Evolutionary conservation across 2,797 vertebrate genomes (phyloP).

Genomic region (Hozukius guyotensis): DNA sequence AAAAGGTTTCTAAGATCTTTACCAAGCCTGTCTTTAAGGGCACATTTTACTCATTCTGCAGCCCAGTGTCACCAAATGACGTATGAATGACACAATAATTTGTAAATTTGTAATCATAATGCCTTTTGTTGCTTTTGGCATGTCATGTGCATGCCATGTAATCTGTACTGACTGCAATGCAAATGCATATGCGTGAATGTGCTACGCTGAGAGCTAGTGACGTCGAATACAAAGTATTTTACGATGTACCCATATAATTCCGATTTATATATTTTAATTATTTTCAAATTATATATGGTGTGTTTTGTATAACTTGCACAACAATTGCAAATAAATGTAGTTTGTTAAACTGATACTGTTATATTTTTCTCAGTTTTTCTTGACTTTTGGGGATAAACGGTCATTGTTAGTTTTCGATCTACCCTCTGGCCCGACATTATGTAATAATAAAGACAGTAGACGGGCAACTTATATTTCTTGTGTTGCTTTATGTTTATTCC

Average conservation of each 20-base stretch:
- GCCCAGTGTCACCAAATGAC: too few species aligned
- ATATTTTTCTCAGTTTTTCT: not conserved
- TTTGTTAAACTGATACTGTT: not conserved
- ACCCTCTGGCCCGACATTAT: not conserved
- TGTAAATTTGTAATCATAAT: too few species aligned
- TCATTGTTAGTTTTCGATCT: not conserved
- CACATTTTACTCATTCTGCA: not conserved
- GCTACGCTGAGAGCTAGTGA: too few species aligned
- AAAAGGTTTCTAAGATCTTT: too few species aligned
- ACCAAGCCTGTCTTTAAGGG: not conserved
- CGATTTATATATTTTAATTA: not conserved
- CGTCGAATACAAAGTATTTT: too few species aligned
- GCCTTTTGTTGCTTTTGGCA: too few species aligned
- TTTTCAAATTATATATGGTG: not conserved
- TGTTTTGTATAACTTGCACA: not conserved
- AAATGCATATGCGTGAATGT: too few species aligned
- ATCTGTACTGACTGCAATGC: too few species aligned
- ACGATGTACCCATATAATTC: not conserved
- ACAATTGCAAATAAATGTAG: constrained; percentile 1
- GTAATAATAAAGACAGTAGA: not conserved
- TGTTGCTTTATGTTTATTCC: not conserved
- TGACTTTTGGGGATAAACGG: not conserved
- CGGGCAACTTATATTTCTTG: not conserved
- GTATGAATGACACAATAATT: too few species aligned
- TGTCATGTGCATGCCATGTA: too few species aligned